Evolutionary conservation across 2,888 invertebrate species (phyloP), one percentile per base, ranked within the genome.

Genomic region (Tipula unca): DNA sequence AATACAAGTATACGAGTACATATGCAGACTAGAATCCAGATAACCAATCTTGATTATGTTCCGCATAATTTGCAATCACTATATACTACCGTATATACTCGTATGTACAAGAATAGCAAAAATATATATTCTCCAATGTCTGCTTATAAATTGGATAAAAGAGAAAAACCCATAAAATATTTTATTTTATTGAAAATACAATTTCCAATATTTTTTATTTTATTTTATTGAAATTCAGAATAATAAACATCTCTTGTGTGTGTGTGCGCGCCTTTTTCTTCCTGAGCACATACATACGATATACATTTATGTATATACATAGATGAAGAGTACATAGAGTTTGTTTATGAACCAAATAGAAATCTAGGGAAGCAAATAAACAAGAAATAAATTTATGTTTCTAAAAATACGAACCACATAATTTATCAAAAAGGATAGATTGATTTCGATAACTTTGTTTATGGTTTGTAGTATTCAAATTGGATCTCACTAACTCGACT

Each of bases 151-250:
- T 69, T 69, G 69, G 69, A 69, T 69, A 69, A 25, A 69, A 69
- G 14, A 69, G 69, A 69, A 69, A 69, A 69, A 25, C 25, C 69
- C 10, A 69, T 69, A 69, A 69, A 69, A 69, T 69, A 69, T 69
- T 69, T 69, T 69, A 69, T 69, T 69, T 69, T 69, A 69, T 69
- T 69, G 69, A 69, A 69, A 69, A 69, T 69, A 69, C 69, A 69
- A 69, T 69, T 69, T 69, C 25, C 20, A 69, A 69, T 69, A 69
- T 25, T 69, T 48, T 48, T 54, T 54, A 17, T 17, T 54, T 20
- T 4, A 54, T 54, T 54, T 69, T 69, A 69, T 69, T 69, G 25
- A 25, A 25, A 69, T 69, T 25, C 25, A 8, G 69, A 69, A 25
- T 69, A 69, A 69, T 69, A 69, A 69, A 69, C 69, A 69, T 69